Conservation (phyloP, 2,113 vertebrate species). For the Heloderma charlesbogerti region DNA sequence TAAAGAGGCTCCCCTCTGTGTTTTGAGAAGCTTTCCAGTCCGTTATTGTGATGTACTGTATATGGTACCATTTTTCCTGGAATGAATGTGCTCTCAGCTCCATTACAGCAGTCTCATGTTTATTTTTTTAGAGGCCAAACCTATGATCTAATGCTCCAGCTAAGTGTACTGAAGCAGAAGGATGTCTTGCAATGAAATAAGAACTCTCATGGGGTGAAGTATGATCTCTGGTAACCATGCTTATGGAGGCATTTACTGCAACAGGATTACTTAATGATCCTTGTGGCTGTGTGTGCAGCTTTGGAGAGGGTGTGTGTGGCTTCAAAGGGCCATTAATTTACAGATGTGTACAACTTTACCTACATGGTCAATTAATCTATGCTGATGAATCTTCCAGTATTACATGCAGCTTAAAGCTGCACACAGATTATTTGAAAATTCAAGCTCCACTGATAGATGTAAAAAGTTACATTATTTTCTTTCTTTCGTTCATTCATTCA, state of each 20-base stretch:
- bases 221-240: neutral
- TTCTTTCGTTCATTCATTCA: too few relatives aligned
- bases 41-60: neutral
- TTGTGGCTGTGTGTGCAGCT: constrained; percentile 22
- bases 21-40: constrained; percentile 9
- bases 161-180: neutral
- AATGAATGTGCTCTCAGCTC: neutral
- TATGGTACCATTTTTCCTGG: neutral
- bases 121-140: neutral
- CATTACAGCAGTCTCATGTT: constrained; percentile 24
- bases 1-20: neutral
- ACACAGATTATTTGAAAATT: constrained; percentile 43
- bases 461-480: constrained; percentile 49
- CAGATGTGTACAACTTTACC: constrained; percentile 37
- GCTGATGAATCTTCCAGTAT: constrained; percentile 15
- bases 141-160: constrained; percentile 19
- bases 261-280: neutral
- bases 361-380: constrained; percentile 24
- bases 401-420: constrained; percentile 47
- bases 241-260: constrained; percentile 1
- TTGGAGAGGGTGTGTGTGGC: neutral
- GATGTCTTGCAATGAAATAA: constrained; percentile 28
- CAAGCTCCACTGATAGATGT: constrained; percentile 54
- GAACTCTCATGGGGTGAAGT: neutral
- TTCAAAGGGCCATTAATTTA: constrained; percentile 14